These are phyloP conservation scores for Leptothorax acervorum DNA, from an alignment of 2,888 invertebrate species.

Conservation along the genomic window DNA sequence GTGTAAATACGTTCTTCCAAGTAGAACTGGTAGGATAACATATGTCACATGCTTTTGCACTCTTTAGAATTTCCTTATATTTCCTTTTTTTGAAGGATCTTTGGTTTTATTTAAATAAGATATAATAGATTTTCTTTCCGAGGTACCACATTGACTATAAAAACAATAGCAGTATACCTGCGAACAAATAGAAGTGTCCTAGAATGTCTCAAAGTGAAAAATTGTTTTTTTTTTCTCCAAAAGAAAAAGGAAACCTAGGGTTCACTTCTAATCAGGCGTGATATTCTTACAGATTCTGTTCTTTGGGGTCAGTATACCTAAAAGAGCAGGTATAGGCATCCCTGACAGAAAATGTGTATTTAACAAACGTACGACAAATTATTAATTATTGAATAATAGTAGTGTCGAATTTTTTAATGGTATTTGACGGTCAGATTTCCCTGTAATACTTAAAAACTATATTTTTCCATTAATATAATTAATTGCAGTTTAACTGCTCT, in stretches of 20 bases:
- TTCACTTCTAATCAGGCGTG: not conserved
- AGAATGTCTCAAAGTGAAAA: not conserved
- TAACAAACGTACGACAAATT: not conserved
- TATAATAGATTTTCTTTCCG: not conserved
- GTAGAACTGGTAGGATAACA: too few species aligned
- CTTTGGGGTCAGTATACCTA: not conserved
- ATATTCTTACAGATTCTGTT: not conserved
- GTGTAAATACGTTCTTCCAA: too few species aligned
- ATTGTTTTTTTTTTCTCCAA: too few species aligned
- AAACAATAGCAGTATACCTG: not conserved
- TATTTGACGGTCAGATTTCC: too few species aligned
- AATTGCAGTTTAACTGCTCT: too few species aligned
- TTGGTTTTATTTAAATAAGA: too few species aligned
- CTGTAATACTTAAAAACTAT: too few species aligned
- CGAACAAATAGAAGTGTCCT: not conserved
- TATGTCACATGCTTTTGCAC: too few species aligned
- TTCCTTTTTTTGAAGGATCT: too few species aligned
- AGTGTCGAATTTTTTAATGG: not conserved
- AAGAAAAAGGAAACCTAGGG: not conserved
- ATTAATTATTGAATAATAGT: slow-evolving; percentile 2
- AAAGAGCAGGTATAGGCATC: not conserved
- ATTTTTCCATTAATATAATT: too few species aligned
- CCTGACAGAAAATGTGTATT: not conserved
- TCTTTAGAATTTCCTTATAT: too few species aligned
- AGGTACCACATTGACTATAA: not conserved